Conservation (phyloP, 1,140 invertebrate species). For the Anagrus nilaparvatae region DNA sequence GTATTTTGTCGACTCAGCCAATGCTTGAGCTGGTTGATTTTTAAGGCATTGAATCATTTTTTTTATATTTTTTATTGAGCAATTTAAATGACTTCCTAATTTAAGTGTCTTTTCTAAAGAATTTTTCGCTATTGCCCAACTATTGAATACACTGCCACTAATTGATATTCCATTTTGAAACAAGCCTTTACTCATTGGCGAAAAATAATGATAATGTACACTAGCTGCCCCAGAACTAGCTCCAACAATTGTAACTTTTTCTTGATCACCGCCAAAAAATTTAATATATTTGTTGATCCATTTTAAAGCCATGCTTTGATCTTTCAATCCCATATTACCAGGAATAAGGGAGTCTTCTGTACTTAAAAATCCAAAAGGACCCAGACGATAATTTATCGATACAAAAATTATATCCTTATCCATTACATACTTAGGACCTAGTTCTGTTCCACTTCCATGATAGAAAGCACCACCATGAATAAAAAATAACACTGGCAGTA, state of each 20-base stretch:
- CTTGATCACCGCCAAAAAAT: slow-evolving; percentile 7
- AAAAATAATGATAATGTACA: slow-evolving; percentile 10
- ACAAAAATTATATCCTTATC: slow-evolving; percentile 47
- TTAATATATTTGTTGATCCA: slow-evolving; percentile 11
- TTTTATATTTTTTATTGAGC: slow-evolving; percentile 41
- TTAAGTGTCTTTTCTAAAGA: slow-evolving; percentile 51
- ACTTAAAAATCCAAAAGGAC: slow-evolving; percentile 42
- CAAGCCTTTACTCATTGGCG: slow-evolving; percentile 7
- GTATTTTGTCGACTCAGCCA: slow-evolving; percentile 27
- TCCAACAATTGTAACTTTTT: slow-evolving; percentile 10
- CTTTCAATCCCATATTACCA: slow-evolving; percentile 15
- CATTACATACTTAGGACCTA: slow-evolving; percentile 43
- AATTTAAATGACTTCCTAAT: slow-evolving; percentile 53
- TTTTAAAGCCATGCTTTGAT: slow-evolving; percentile 6
- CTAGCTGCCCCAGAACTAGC: slow-evolving; percentile 8
- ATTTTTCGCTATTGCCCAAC: slow-evolving; percentile 55
- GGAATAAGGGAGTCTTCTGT: slow-evolving; percentile 9
- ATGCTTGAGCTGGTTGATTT: slow-evolving; percentile 43
- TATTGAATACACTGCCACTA: slow-evolving; percentile 57
- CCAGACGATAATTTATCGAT: slow-evolving; percentile 52
- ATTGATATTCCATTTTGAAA: slow-evolving; percentile 51
- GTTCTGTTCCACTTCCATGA: slow-evolving; percentile 34
- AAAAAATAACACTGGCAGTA: slow-evolving; percentile 53
- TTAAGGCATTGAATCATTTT: slow-evolving; percentile 57
- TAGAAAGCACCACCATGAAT: slow-evolving; percentile 56